Conservation (phyloP, 2,888 invertebrate genomes). For the Elegia similella region DNA sequence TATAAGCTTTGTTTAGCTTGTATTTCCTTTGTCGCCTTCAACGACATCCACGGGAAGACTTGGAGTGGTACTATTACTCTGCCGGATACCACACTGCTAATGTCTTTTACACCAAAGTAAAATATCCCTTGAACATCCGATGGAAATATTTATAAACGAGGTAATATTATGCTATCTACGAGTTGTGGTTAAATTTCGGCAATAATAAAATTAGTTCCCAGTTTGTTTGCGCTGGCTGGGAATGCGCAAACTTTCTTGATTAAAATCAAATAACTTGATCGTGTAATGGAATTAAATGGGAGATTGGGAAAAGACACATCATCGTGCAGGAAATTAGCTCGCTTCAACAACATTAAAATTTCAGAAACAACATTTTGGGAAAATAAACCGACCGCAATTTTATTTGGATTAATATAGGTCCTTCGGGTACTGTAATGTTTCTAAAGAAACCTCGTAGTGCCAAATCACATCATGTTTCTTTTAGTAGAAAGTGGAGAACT, state of each 20-base stretch:
- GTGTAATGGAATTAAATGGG: conserved; percentile 23
- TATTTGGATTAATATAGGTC: too few species aligned
- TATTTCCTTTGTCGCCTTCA: too few species aligned
- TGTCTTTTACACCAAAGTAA: not conserved
- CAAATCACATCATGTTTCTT: too few species aligned
- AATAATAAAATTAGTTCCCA: conserved; percentile 30
- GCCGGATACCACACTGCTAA: too few species aligned
- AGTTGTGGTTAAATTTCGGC: conserved; percentile 24
- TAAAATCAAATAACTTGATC: conserved; percentile 29
- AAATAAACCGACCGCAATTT: too few species aligned
- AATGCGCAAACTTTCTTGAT: conserved; percentile 30
- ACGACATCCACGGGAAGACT: too few species aligned
- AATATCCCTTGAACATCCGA: not conserved
- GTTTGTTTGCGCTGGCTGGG: conserved; percentile 25
- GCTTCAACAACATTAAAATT: not conserved
- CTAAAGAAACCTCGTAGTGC: too few species aligned
- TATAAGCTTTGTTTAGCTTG: too few species aligned
- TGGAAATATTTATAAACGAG: conserved; percentile 15
- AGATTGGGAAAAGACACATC: conserved; percentile 22
- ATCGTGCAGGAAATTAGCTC: not conserved
- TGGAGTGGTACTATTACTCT: too few species aligned
- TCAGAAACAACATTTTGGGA: too few species aligned
- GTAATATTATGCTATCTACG: conserved; percentile 12
- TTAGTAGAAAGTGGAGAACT: too few species aligned
- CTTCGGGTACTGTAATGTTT: too few species aligned